Evolutionary conservation across 2,113 vertebrate genomes (phyloP), one percentile per base, ranked within the genome.

Genomic region (Pungitius pungitius): DNA sequence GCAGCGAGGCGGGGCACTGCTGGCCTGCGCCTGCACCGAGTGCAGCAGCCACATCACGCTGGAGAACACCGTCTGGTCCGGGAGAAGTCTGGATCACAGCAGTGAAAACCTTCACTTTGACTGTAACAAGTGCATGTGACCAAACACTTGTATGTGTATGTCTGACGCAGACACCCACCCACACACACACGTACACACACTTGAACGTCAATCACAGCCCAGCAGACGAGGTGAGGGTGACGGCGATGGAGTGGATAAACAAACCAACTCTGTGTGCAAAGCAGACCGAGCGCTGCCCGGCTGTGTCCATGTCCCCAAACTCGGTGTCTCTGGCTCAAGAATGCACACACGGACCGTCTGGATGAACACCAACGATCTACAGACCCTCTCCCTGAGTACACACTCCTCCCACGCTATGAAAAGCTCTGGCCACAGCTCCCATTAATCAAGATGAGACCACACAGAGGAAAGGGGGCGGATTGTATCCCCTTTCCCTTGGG

Each of bases 51-150:
- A 90, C 80, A 93, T 83, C 69, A 97, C 52, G 13, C 95, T 93
- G 87, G 92, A 90, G 85, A 95, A 96, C 78, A 97, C 90, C 1
- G 93, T 92, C 61, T 92, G 87, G 80, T 97, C 95, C 56, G 95
- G 94, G 62, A 96, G 93, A 82, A 97, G 94, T 90, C 97, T 99
- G 93, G 45, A 51, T 30, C 20, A 69, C 42, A 58, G 33, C 7
- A 57, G 66, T 27, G 10, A 75, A 0, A 5, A 2, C 6, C 18
- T 39, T 14, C 26, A 68, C 9, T 4, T 54, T 9, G 4, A 56
- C 22, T 30, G 55, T 35, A 24, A 60, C 8, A 59, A 47, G 24
- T 9, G 49, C 1, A 63, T 61, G 37, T 15, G 18, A 22, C 6
- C 2, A 69, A 63, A 78, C 54, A 67, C 73, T 73, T 59, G 42